Evolutionary conservation across 2,113 vertebrate genomes (phyloP).

Genomic region (Ictalurus furcatus): DNA sequence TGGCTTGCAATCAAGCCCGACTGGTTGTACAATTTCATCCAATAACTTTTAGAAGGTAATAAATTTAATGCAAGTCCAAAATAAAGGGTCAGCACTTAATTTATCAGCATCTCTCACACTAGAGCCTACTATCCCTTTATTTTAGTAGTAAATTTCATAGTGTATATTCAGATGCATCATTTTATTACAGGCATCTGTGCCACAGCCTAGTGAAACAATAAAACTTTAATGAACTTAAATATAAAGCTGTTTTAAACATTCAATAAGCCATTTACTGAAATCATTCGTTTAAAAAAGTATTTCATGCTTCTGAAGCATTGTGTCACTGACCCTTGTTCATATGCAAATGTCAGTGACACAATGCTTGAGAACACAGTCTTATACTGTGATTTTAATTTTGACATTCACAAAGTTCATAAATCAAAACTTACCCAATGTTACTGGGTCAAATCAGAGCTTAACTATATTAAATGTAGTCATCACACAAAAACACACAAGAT

Average conservation of each 20-base stretch:
- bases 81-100: background rate
- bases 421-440: background rate
- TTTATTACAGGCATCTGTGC: slow-evolving; percentile 1
- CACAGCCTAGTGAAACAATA: background rate
- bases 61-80: background rate
- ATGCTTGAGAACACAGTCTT: too few species aligned
- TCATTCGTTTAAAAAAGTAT: background rate
- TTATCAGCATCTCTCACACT: background rate
- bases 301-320: background rate
- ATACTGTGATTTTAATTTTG: too few species aligned
- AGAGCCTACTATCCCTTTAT: background rate
- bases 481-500: background rate
- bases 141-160: background rate
- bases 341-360: background rate
- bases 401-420: background rate
- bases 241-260: background rate
- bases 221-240: background rate
- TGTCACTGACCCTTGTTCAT: background rate
- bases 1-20: background rate
- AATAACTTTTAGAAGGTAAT: background rate
- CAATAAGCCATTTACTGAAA: background rate
- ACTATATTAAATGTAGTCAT: background rate
- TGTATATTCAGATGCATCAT: background rate
- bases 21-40: background rate
- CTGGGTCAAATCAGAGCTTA: background rate